Percentiles rank a stretch among this genome's conserved stretches.
Evolutionary conservation across 2,888 invertebrate species (phyloP).

Genomic region (Meiosimyza decipiens): DNA sequence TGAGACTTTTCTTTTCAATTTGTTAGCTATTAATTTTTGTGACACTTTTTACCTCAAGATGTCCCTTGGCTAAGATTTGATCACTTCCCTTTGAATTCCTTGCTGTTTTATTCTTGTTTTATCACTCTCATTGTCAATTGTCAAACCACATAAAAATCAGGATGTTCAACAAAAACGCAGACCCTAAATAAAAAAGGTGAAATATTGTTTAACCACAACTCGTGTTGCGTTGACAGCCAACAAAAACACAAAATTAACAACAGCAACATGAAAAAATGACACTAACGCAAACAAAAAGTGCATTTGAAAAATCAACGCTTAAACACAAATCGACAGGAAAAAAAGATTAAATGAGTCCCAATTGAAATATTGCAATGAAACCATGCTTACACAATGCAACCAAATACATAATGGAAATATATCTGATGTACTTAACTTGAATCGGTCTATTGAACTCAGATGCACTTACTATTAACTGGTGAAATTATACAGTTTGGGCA

Average conservation of each 20-base stretch:
- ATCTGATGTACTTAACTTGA: no score
- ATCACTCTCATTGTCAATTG: slow-evolving; percentile 3
- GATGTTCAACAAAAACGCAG: background rate
- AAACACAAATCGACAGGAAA: slow-evolving; percentile 11
- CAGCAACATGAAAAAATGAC: background rate
- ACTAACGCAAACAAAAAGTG: background rate
- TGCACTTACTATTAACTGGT: no score
- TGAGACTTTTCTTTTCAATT: no score
- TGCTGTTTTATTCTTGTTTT: no score
- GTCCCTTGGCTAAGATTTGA: no score
- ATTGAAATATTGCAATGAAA: background rate
- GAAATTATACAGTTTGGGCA: no score
- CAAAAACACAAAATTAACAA: slow-evolving; percentile 3
- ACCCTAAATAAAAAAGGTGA: background rate
- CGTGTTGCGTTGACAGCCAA: slow-evolving; percentile 29
- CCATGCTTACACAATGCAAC: background rate
- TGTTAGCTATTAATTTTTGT: no score
- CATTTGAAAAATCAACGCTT: slow-evolving; percentile 15
- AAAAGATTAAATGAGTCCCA: background rate
- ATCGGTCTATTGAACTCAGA: no score
- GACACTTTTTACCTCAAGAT: no score
- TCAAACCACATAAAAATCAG: slow-evolving; percentile 3
- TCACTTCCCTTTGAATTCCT: no score
- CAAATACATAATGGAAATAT: no score
- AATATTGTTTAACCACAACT: slow-evolving; percentile 30